Evolutionary conservation across 2,888 invertebrate genomes (phyloP), one percentile per base, ranked within the genome.

Genomic region (Hybos culiciformis): DNA sequence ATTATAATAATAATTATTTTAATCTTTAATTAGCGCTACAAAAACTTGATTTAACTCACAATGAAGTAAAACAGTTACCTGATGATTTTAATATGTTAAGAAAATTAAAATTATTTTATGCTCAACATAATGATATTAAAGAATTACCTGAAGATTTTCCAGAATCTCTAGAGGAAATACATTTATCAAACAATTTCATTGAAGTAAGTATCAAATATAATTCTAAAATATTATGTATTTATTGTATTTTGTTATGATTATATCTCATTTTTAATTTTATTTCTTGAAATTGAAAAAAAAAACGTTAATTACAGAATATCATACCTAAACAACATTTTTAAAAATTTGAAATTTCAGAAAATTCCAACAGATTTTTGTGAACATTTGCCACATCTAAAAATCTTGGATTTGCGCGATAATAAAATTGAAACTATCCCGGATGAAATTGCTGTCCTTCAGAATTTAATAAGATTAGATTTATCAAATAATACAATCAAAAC

Each of bases 141-240:
- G 68, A 68, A 48, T 66, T 92, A 46, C 91, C 92, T 1, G n/a
- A n/a, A n/a, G 76, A 80, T 55, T 78, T 88, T 48, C 76, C 74
- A 52, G 71, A 73, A 39, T 71, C 75, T 38, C 66, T 93, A 12
- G 82, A 80, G 65, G 86, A 90, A 66, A 66, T 92, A 42, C 80
- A 87, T 65, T 70, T 88, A 54, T 82, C 86, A 41, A 84, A 87
- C 62, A 92, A 92, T 69, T 76, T 68, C 52, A 79, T 92, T 45
- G 73, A 74, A 70, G 83, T 83, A 67, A 48, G 2, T 12, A n/a
- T n/a, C n/a, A 4, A 11, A 24, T 17, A 15, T n/a, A 15, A n/a
- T n/a, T 24, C 11, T 24, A 24, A 24, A 24, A 11, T 24, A 24
- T 24, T 8, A 8, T 36, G 21, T 20, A 31, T 29, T 23, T 36